Evolutionary conservation across 2,797 vertebrate genomes (phyloP).

Genomic region (Lepus townsendii): DNA sequence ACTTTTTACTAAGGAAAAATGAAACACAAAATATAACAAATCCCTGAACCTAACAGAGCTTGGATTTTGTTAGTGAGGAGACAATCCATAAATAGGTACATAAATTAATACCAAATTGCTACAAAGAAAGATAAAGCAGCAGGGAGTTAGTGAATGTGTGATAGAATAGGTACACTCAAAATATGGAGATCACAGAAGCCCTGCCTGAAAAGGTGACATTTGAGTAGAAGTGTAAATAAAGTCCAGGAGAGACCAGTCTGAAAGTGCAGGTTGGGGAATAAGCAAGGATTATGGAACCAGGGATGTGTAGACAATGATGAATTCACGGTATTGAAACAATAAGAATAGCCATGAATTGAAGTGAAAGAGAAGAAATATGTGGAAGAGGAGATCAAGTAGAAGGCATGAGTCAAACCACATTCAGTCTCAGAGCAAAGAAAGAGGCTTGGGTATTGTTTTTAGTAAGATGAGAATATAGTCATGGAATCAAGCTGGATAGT

Average conservation of each 20-base stretch:
- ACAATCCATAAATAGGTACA: neutral
- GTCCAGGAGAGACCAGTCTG: neutral
- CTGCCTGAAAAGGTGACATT: neutral
- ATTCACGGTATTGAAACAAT: neutral
- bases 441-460: neutral
- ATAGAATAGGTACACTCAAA: neutral
- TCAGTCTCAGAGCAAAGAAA: neutral
- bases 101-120: neutral
- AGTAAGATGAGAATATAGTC: neutral
- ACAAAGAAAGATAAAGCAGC: neutral
- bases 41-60: neutral
- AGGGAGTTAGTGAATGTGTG: neutral
- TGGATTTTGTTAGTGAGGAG: neutral
- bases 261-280: neutral
- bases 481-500: neutral
- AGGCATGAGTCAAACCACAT: neutral
- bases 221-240: neutral
- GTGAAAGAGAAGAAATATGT: neutral
- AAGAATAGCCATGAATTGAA: neutral
- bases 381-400: neutral
- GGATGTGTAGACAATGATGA: neutral
- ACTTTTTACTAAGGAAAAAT: constrained; percentile 21
- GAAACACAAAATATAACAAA: neutral
- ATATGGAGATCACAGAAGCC: neutral
- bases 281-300: neutral